Base-by-base conservation (phyloP, 2,888 invertebrate species). In the Beris morrisii region DNA sequence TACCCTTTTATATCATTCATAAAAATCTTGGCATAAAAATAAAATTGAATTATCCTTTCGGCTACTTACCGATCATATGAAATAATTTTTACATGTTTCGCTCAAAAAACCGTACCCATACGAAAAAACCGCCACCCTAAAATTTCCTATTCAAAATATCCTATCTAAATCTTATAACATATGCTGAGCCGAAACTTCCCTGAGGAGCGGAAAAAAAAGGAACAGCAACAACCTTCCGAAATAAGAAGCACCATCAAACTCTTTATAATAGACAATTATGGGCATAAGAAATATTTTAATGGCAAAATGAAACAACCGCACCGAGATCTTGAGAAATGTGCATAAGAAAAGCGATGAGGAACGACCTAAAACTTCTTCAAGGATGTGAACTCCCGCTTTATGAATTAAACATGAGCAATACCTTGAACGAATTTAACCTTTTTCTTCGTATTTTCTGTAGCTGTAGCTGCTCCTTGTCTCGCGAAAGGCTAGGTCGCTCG, bases 201-300 rank as follows among this genome's bases (percentile, higher is more conserved):
- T 5, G 38, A 6, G n/a, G 48, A 48, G 6, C 13, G 12, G 12
- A 48, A 48, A 48, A 48, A 15, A 48, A 48, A 4, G 6, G 15
- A 15, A 48, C 6, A 22, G 12, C 12, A 53, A 53, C 13, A 12
- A 50, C 13, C 48, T 48, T 48, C 5, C 5, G n/a, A 15, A 12
- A 53, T 22, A 53, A 53, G 22, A 53, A 53, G 28, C 13, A 7
- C 13, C 31, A 55, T 31, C 55, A 30, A n/a, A 32, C 5, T 30
- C 53, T 12, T 30, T 53, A 12, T 22, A 53, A 53, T 53, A 63
- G 66, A 50, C 52, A 58, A 67, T 67, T 65, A 65, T 65, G 65
- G 38, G 53, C 64, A 66, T 64, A 70, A 61, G 57, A 65, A 65
- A 44, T 22, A 61, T 61, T 55, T 63, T 66, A 66, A 66, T 66